Percentiles rank a stretch among this genome's conserved stretches.
Conservation (phyloP, 2,888 invertebrate genomes). For the Metellina segmentata region DNA sequence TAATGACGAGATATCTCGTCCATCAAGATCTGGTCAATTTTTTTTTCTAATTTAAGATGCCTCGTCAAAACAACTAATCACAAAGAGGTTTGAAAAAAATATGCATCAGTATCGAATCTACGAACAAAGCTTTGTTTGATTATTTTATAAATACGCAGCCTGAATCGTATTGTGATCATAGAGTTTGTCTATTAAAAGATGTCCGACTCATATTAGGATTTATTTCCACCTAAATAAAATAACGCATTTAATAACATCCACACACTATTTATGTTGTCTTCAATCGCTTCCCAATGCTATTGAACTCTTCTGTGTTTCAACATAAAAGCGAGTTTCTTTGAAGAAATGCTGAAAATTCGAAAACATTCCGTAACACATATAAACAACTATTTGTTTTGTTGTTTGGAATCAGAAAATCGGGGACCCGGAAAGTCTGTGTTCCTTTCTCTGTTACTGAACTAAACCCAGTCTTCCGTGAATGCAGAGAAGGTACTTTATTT, state of each 20-base stretch:
- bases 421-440: slow-evolving; percentile 24
- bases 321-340: slow-evolving; percentile 16
- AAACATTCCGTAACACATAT: slow-evolving; percentile 69
- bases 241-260: not conserved
- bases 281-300: not conserved
- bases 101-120: no score
- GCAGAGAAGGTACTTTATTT: slow-evolving; percentile 56
- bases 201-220: not conserved
- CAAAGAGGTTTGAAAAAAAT: no score
- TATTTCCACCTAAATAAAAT: not conserved
- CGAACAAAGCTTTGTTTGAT: no score
- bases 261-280: not conserved
- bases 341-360: slow-evolving; percentile 43
- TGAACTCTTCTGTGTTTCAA: not conserved
- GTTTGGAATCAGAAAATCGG: slow-evolving; percentile 32
- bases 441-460: slow-evolving; percentile 36
- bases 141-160: no score
- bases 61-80: no score
- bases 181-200: no score
- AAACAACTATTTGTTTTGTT: slow-evolving; percentile 73
- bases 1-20: no score
- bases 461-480: slow-evolving; percentile 42
- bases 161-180: no score
- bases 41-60: no score
- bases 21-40: no score